Evolutionary conservation across 2,113 vertebrate genomes (phyloP), one percentile per base, ranked within the genome.

Genomic region (Nothobranchius furzeri): DNA sequence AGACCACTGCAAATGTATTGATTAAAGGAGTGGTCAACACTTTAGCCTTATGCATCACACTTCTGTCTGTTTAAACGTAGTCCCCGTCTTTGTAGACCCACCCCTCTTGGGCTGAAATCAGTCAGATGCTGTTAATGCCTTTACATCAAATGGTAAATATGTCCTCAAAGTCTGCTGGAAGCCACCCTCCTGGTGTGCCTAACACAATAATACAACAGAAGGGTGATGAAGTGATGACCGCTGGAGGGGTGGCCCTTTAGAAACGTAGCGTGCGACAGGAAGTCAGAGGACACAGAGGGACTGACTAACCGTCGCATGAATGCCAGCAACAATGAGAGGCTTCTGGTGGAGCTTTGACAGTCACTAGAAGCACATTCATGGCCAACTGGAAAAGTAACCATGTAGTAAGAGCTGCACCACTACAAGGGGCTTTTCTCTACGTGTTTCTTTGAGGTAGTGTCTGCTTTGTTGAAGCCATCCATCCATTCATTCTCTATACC

Each of bases 111-210:
- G 70, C 61, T 59, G 54, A 73, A 49, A 65, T 46, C 37, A 37
- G 54, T 59, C 46, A 71, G 53, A 63, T 43, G 37, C 17, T 52
- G 55, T 62, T 70, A 60, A 62, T 43, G 30, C 67, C 49, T 46
- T 15, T 46, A 53, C 57, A 46, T 60, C 40, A 56, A 63, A 48
- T 60, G 68, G 54, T 57, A 63, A 63, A 30, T 1, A 12, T 60
- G 43, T 37, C 52, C 68, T 63, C 24, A 63, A 56, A 71, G 24
- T 42, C 46, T 57, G 60, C 68, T 25, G 40, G 36, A 63, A 63
- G 46, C 52, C 45, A 56, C 60, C 46, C 59, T 50, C 15, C 36
- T 49, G 36, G 14, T 50, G 45, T 30, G 54, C 63, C 24, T 24
- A 14, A 14, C 25, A 45, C 36, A 53, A 12, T 25, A 59, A 60